phyloP scores from a whole-genome alignment of 92 coral and sea anemone species.

The Zoanthus sansibaricus region DNA sequence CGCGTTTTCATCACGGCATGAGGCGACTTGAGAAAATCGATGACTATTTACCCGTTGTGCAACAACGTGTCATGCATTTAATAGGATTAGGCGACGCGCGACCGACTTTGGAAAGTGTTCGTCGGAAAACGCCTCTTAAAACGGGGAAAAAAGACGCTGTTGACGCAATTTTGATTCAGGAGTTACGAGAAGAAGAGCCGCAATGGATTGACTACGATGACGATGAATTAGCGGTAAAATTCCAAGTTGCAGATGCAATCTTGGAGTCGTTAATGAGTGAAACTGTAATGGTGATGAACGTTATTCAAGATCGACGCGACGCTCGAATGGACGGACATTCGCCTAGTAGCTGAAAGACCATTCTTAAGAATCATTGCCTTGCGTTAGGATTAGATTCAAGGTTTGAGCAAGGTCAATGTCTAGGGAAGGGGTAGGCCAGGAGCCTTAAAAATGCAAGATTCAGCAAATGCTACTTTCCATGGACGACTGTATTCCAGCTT shows the following conservation, averaged over 20 bases:
- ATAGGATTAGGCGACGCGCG: constrained; percentile 93
- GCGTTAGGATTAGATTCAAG: no score
- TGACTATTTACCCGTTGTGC: constrained; percentile 82
- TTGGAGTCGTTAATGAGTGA: constrained; percentile 86
- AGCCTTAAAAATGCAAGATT: not conserved
- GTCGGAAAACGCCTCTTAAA: constrained; percentile 96
- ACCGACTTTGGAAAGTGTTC: constrained; percentile 85
- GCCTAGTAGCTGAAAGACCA: not conserved
- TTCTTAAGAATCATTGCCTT: no score
- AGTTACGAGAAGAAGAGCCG: constrained; percentile 96
- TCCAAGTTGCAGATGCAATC: constrained; percentile 98
- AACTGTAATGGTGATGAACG: constrained; percentile 94
- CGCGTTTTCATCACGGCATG: constrained; percentile 81
- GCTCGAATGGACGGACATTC: constrained; percentile 62
- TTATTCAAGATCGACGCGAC: constrained; percentile 82
- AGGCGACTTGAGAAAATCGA: constrained; percentile 69
- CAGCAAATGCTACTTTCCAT: not conserved
- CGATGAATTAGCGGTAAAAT: constrained; percentile 94
- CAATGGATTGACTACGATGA: constrained; percentile 97
- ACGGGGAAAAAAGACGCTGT: constrained; percentile 95
- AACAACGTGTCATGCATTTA: constrained; percentile 82
- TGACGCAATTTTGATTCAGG: constrained; percentile 96
- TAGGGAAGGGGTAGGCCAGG: no score
- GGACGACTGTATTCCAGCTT: not conserved
- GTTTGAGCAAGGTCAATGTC: no score